Evolutionary conservation across 2,888 invertebrate species (phyloP), one percentile per base, ranked within the genome.

Genomic region (Sphecodes monilicornis): DNA sequence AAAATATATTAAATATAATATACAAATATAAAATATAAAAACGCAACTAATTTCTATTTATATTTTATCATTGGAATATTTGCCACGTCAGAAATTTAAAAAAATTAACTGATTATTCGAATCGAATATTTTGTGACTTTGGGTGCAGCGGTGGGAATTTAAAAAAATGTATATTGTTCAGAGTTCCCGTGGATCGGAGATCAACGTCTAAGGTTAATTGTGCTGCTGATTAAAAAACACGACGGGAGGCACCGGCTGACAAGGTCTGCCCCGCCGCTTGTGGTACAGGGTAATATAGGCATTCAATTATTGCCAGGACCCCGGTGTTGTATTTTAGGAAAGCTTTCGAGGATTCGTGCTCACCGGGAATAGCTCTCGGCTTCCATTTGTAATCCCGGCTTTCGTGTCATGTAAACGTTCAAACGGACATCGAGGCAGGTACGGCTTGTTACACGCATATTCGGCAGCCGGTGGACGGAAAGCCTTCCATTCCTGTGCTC

Each of bases 341-440:
- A 64, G 80, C 71, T 80, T 85, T 82, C 80, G 80, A 85, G 82
- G 79, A 85, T 89, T 87, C 89, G 89, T 89, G 89, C 77, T 74
- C 78, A 64, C 77, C 46, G 75, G 84, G 80, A 88, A 84, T 86
- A 79, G 79, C 82, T 80, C 71, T 69, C 50, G 77, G 80, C 60
- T 79, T 76, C 84, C 82, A 89, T 89, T 89, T 86, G 88, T 80
- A 86, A 89, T 88, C 88, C 84, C 79, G 75, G 84, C 86, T 84
- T 88, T 86, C 89, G 89, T 88, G 89, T 89, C 89, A 69, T 85
- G 86, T 89, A 89, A 89, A 89, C 89, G 88, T 89, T 88, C 76
- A 81, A 84, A 77, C 89, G 82, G 87, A 88, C 89, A 84, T 88
- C 86, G 88, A 80, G 87, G 78, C 88, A 88, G 87, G 89, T 84